These are phyloP conservation scores for Oligia strigilis DNA, from an alignment of 2,888 invertebrate species.

Conservation along the genomic window DNA sequence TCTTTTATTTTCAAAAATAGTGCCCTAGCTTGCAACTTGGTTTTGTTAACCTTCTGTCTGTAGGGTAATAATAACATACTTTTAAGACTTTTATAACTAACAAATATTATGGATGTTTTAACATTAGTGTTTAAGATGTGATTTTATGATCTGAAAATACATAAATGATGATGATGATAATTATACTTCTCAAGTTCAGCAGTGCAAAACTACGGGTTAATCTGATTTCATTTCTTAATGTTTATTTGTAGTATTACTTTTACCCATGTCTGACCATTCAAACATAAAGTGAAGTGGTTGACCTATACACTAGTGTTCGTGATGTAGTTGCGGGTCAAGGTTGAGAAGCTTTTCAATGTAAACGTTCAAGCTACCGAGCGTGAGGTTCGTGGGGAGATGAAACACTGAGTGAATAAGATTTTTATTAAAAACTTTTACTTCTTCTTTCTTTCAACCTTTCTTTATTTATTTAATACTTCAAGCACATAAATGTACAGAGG, in stretches of 20 bases:
- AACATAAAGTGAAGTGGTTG: slow-evolving; percentile 44
- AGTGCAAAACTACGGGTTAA: neutral
- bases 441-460: neutral
- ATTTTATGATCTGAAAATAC: too few relatives aligned
- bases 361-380: slow-evolving; percentile 7
- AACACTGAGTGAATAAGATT: slow-evolving; percentile 4
- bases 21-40: too few relatives aligned
- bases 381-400: neutral
- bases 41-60: too few relatives aligned
- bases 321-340: slow-evolving; percentile 36
- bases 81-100: too few relatives aligned
- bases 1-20: too few relatives aligned
- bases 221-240: neutral
- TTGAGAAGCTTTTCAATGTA: slow-evolving; percentile 34
- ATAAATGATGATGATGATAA: too few relatives aligned
- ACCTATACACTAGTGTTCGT: slow-evolving; percentile 10
- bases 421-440: neutral
- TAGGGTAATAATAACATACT: too few relatives aligned
- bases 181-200: neutral
- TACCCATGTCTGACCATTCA: slow-evolving; percentile 2
- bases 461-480: neutral
- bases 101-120: too few relatives aligned
- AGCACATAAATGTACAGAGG: too few relatives aligned
- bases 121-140: too few relatives aligned
- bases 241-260: slow-evolving; percentile 3